Conservation (phyloP, 1,140 invertebrate species). For the Euura lappo region DNA sequence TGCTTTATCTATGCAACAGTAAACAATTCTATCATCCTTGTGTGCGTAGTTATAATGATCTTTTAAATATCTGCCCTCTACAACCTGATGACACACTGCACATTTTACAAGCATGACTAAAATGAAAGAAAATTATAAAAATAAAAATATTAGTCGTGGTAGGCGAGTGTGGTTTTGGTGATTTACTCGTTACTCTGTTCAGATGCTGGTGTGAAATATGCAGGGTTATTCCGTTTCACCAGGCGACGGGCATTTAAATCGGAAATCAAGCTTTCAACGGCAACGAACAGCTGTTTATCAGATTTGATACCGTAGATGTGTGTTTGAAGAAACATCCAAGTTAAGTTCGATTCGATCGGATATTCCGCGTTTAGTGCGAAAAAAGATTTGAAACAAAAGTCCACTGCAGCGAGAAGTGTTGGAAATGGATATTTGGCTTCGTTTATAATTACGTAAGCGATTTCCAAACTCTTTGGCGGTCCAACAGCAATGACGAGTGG, state of each 20-base stretch:
- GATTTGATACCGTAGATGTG: not conserved
- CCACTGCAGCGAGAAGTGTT: constrained; percentile 14
- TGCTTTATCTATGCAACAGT: constrained; percentile 9
- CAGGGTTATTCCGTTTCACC: not conserved
- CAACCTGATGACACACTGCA: not conserved
- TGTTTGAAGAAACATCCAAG: not conserved
- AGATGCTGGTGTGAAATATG: too few relatives aligned
- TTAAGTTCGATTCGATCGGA: not conserved
- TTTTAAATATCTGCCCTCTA: constrained; percentile 3
- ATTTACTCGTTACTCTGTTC: too few relatives aligned
- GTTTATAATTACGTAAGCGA: constrained; percentile 18
- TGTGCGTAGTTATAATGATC: constrained; percentile 17
- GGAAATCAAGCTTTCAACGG: not conserved
- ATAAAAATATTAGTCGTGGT: too few relatives aligned
- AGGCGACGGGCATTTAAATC: not conserved
- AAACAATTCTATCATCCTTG: not conserved
- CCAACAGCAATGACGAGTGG: constrained; percentile 22
- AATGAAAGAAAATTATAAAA: too few relatives aligned
- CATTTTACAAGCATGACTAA: not conserved
- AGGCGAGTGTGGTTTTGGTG: too few relatives aligned
- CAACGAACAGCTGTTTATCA: not conserved
- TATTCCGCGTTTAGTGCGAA: constrained; percentile 9
- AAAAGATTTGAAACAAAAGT: constrained; percentile 25
- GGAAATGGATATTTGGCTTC: constrained; percentile 15
- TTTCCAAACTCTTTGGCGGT: constrained; percentile 8